Percentiles rank a stretch among this genome's conserved stretches.
phyloP scores from a whole-genome alignment of 2,888 invertebrate species.

The Nycteola revayana region DNA sequence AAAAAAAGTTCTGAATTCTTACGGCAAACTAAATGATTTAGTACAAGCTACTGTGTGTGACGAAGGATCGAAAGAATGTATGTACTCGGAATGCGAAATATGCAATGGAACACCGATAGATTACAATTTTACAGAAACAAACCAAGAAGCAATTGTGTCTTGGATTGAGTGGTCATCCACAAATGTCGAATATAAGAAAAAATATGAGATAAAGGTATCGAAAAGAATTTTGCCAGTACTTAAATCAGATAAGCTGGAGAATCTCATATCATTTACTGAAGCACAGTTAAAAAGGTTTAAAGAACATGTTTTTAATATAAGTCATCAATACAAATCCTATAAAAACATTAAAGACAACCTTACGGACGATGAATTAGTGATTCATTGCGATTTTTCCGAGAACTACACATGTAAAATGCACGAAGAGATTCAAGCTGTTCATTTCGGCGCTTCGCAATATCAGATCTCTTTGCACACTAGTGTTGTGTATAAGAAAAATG shows the following conservation, averaged over 20 bases:
- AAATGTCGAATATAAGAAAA: constrained; percentile 6
- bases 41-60: no score
- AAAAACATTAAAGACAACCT: neutral
- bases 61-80: constrained; percentile 1
- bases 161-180: constrained; percentile 5
- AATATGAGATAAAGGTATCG: constrained; percentile 6
- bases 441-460: no score
- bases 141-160: constrained; percentile 4
- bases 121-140: no score
- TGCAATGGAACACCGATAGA: no score
- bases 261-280: constrained; percentile 2
- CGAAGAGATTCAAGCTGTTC: no score
- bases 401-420: no score
- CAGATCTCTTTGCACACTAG: no score
- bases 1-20: neutral
- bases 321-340: constrained; percentile 2
- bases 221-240: constrained; percentile 5
- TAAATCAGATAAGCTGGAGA: constrained; percentile 2
- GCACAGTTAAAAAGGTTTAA: constrained; percentile 5
- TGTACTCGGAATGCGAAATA: no score
- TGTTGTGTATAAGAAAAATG: no score
- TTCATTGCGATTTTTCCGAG: no score
- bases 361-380: no score
- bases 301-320: constrained; percentile 7
- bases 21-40: no score